Evolutionary conservation across 2,113 vertebrate species (phyloP), one percentile per base, ranked within the genome.

Genomic region (Scomber japonicus): DNA sequence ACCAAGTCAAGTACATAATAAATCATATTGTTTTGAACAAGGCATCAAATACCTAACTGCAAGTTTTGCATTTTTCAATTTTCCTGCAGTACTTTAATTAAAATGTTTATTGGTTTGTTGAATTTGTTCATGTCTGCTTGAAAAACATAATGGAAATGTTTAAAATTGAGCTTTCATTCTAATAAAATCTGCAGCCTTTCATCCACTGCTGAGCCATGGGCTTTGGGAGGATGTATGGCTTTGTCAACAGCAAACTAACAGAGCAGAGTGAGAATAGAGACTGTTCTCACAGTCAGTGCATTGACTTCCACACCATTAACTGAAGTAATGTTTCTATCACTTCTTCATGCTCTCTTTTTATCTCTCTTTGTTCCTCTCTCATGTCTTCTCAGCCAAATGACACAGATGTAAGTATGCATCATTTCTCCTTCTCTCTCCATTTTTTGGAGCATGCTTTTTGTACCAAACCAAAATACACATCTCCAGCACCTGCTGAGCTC

Each of bases 321-420:
- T 78, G 62, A 71, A 81, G 71, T 75, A 75, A 78, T 74, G n/a
- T 68, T 62, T 71, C 48, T 68, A 48, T 80, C 30, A 75, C 49
- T 35, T 77, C 62, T 71, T 49, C 16, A 30, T 44, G 15, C 27
- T 51, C 48, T 75, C 17, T 12, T 69, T 74, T 70, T 57, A 11
- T 82, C 55, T 68, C 60, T 53, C 46, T 71, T 35, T 65, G 56
- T 68, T 77, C 60, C 70, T 72, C 48, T 67, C 14, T 44, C 24
- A 5, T 50, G n/a, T 84, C 73, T 57, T 79, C 56, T 27, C 85
- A 91, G 90, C 86, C 86, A 73, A 93, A 91, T 31, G 86, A 91
- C 87, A 94, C 93, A 62, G 91, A 93, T 82, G 93, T 94, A 86
- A 94, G 92, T 93, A 77, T 68, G 40, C 74, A 67, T 31, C 67